Percentiles rank a stretch among this genome's conserved stretches.
phyloP scores from a whole-genome alignment of 1,140 invertebrate species.

The Eubasilissa regina region DNA sequence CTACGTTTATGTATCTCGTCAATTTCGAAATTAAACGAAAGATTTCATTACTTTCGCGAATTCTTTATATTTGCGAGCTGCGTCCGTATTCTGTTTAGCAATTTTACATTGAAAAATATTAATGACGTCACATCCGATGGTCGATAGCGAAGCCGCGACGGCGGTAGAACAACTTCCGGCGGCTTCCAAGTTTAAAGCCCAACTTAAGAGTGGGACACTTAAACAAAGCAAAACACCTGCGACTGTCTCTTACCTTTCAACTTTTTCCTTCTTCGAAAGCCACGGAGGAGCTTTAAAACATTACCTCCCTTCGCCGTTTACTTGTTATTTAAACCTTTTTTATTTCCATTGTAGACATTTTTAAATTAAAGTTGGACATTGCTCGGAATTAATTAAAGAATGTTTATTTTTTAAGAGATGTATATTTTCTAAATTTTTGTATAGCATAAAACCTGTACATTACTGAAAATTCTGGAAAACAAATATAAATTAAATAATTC shows the following conservation, averaged over 20 bases:
- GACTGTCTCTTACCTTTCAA: constrained; percentile 45
- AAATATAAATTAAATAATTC: too few relatives aligned
- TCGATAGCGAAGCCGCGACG: constrained; percentile 34
- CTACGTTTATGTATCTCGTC: too few relatives aligned
- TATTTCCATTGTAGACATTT: background rate
- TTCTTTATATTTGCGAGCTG: too few relatives aligned
- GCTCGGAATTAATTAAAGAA: too few relatives aligned
- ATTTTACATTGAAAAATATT: constrained; percentile 33
- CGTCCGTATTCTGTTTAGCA: background rate
- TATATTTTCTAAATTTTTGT: background rate
- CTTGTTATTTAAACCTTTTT: constrained; percentile 16
- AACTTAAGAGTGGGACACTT: constrained; percentile 44
- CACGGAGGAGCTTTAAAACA: constrained; percentile 38
- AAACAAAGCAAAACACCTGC: constrained; percentile 49
- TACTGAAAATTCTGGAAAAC: too few relatives aligned
- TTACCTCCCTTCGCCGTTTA: constrained; percentile 22
- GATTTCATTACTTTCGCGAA: too few relatives aligned
- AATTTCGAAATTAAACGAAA: too few relatives aligned
- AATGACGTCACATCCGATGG: constrained; percentile 41
- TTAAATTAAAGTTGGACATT: too few relatives aligned
- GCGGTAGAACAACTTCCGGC: constrained; percentile 36
- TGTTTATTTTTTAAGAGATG: background rate
- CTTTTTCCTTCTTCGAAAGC: constrained; percentile 35
- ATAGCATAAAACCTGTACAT: too few relatives aligned
- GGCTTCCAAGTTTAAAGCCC: constrained; percentile 40